Conservation (phyloP, 2,113 vertebrate genomes). For the Macaca mulatta region DNA sequence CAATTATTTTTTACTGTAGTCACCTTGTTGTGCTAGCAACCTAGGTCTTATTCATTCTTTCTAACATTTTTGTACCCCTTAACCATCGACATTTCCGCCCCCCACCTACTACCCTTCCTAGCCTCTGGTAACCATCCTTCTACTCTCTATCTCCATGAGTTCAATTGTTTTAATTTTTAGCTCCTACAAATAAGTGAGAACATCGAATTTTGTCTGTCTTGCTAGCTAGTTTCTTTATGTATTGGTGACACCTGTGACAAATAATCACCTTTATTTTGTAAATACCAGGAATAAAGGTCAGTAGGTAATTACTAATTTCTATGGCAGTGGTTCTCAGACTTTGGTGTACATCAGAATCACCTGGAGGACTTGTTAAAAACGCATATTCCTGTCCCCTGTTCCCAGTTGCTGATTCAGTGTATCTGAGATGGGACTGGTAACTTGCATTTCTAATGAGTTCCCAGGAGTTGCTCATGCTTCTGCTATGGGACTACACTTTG, state of each 20-base stretch:
- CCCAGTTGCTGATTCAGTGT: background rate
- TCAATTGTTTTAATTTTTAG: too few relatives aligned
- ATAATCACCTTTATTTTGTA: conserved; percentile 44
- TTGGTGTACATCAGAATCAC: background rate
- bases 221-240: conserved; percentile 29
- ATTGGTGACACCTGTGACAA: background rate
- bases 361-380: conserved; percentile 21
- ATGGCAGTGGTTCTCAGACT: background rate
- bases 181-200: too few relatives aligned
- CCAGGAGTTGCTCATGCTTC: background rate
- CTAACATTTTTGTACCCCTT: too few relatives aligned
- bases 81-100: too few relatives aligned
- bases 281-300: background rate
- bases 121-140: too few relatives aligned
- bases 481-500: background rate
- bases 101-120: too few relatives aligned
- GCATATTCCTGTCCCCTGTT: background rate
- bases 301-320: conserved; percentile 27
- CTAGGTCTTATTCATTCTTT: too few relatives aligned
- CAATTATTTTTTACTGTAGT: too few relatives aligned
- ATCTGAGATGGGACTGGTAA: background rate
- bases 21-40: too few relatives aligned
- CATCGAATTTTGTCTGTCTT: too few relatives aligned
- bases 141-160: too few relatives aligned
- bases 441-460: conserved; percentile 18